Conservation (phyloP, 1,140 invertebrate species). For the Drosophila parvula region DNA sequence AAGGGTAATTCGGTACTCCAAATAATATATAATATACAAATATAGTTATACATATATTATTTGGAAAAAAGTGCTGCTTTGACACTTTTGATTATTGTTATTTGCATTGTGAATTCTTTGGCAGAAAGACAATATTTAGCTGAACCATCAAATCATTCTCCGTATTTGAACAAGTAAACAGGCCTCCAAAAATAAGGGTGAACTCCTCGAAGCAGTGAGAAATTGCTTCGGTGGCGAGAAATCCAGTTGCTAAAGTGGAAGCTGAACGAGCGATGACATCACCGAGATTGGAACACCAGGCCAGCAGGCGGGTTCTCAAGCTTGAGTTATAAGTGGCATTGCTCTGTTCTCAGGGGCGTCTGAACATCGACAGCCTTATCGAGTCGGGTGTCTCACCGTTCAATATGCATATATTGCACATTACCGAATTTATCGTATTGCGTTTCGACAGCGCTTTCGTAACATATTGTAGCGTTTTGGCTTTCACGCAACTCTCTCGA, state of each 20-base stretch:
- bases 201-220: constrained; percentile 5
- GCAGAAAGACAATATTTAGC: constrained; percentile 1
- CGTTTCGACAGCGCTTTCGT: constrained; percentile 39
- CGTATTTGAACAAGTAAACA: neutral
- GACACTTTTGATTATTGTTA: neutral
- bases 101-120: neutral
- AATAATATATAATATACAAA: no score
- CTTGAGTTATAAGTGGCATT: constrained; percentile 11
- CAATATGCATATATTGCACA: constrained; percentile 29
- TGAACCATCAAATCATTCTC: neutral
- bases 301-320: constrained; percentile 17
- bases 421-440: constrained; percentile 17
- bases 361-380: constrained; percentile 5
- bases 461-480: constrained; percentile 44
- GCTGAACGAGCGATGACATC: constrained; percentile 46
- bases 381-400: constrained; percentile 5
- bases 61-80: neutral
- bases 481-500: constrained; percentile 41
- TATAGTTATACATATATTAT: no score
- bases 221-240: constrained; percentile 10
- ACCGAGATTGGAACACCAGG: constrained; percentile 12
- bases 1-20: no score
- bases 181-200: constrained; percentile 5
- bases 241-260: constrained; percentile 27
- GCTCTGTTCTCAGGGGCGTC: constrained; percentile 24